Evolutionary conservation across 2,888 invertebrate genomes (phyloP), one percentile per base, ranked within the genome.

Genomic region (Campoplex capitator): DNA sequence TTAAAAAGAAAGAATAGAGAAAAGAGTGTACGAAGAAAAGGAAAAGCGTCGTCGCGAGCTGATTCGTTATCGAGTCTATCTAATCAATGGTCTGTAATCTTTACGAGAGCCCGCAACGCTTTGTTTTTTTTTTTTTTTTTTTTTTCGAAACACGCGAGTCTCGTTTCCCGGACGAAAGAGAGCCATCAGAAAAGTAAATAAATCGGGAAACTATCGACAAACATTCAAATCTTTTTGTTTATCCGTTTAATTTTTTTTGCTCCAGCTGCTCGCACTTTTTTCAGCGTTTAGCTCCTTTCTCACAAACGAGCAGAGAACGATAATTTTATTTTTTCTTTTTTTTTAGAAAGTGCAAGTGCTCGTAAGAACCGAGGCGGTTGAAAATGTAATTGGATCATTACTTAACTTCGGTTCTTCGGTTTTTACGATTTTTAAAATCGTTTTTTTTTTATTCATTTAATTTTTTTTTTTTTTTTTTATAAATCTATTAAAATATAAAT

Each of bases 81-180:
- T 85, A 82, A 85, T 85, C 85, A 68, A 13, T 11, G 77, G 68
- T 28, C 18, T 65, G 54, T 71, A 83, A 86, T 80, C 86, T 70
- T 35, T 9, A 48, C 56, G 76, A 67, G 76, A 67, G 65, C 73
- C 68, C 78, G 68, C 67, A 82, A 74, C 81, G 54, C 45, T 23
- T 75, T 67, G 51, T 71, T 23, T 28, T 67, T 75, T 67, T 58
- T 71, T 23, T 28, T 67, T 71, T 23, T 28, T 67, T 75, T 67
- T 58, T 71, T 23, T 28, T 67, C 16, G 38, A n/a, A n/a, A 9
- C 82, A 28, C 77, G 67, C 71, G 74, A 85, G 70, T 71, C 67
- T 73, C 73, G 13, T 32, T 23, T 23, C 23, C 23, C 23, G 23
- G 23, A 23, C 23, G 23, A 23, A 23, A 23, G 23, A 23, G 23